phyloP scores from a whole-genome alignment of 2,113 vertebrate species.

The Gymnobelideus leadbeateri region DNA sequence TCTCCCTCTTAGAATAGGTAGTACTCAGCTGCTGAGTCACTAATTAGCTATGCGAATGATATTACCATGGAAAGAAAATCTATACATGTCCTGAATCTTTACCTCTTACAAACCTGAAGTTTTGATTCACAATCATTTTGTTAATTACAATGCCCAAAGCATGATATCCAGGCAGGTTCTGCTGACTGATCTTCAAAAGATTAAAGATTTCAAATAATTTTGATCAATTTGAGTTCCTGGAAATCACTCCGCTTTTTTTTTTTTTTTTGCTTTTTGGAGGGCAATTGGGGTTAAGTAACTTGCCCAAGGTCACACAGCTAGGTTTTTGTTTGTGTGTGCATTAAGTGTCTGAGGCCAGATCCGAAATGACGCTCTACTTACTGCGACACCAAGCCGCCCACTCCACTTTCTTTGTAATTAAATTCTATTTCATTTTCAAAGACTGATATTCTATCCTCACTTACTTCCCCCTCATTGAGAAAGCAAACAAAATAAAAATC shows the following conservation, averaged over 20 bases:
- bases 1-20: constrained; percentile 17
- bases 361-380: no score
- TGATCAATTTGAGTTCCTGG: background rate
- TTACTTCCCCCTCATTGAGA: no score
- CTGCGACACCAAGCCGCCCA: no score
- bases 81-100: background rate
- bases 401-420: background rate
- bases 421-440: background rate
- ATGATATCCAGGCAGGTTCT: background rate
- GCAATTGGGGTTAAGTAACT: no score
- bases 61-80: background rate
- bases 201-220: background rate
- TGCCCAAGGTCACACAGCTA: no score
- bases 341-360: no score
- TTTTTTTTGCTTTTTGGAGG: no score
- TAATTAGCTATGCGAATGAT: constrained; percentile 36
- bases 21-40: background rate
- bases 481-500: no score
- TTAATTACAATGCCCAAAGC: background rate
- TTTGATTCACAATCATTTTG: constrained; percentile 31
- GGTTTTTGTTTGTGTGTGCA: no score
- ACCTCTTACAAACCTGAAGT: background rate
- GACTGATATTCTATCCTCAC: background rate
- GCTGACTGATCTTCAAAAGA: background rate
- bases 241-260: no score